A percentile compares a stretch with the other conserved stretches of the same genome.
Evolutionary conservation across 2,888 invertebrate genomes (phyloP).

Genomic region (Pharmacophagus antenor): DNA sequence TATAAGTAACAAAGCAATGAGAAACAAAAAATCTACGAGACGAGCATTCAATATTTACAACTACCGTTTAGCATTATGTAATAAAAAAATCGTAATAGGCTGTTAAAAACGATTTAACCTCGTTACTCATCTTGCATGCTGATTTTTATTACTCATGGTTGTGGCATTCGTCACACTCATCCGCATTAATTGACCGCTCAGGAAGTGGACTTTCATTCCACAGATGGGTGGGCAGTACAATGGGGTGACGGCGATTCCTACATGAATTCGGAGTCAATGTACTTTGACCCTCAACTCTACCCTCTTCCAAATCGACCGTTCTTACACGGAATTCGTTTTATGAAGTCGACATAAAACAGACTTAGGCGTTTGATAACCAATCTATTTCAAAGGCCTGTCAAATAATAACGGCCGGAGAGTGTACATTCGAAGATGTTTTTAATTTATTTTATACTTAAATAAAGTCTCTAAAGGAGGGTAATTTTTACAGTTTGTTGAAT

Average conservation of each 20-base stretch:
- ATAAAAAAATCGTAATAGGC: conserved; percentile 24
- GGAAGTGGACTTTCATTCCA: conserved; percentile 71
- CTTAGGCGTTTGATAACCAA: conserved; percentile 57
- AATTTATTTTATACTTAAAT: not conserved
- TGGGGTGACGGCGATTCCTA: conserved; percentile 49
- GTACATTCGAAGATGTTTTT: not conserved
- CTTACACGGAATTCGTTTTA: conserved; percentile 18
- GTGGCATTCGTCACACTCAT: conserved; percentile 44
- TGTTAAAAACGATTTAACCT: conserved; percentile 24
- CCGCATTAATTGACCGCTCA: conserved; percentile 67
- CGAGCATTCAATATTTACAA: not conserved
- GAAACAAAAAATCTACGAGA: not conserved
- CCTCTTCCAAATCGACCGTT: conserved; percentile 31
- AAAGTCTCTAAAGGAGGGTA: not conserved
- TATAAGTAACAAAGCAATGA: not conserved
- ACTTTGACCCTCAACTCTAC: conserved; percentile 33
- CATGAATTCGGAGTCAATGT: conserved; percentile 36
- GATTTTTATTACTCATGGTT: conserved; percentile 28
- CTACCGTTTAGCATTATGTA: conserved; percentile 14
- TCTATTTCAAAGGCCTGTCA: conserved; percentile 48
- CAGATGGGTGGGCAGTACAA: conserved; percentile 56
- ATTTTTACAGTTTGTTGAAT: not conserved
- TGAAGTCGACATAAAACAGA: conserved; percentile 50
- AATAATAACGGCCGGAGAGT: not conserved
- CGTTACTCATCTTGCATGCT: conserved; percentile 26